These are phyloP conservation scores for Onychorhynchus coronatus DNA, from an alignment of 2,113 vertebrate genomes.

Conservation along the genomic window DNA sequence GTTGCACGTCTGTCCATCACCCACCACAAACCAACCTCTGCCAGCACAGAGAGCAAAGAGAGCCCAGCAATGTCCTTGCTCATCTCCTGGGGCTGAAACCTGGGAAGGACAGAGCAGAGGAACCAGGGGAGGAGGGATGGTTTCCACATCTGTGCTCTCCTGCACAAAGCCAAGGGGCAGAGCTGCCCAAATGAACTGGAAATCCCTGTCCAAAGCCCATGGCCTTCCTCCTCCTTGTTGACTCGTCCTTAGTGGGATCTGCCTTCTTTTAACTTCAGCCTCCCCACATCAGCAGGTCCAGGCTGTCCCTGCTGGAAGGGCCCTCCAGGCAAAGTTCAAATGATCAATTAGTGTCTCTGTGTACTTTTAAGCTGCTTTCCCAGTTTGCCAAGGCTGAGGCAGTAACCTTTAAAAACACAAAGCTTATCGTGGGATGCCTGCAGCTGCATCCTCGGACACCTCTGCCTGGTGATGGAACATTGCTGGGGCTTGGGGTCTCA, in stretches of 20 bases:
- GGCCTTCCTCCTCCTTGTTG: not conserved
- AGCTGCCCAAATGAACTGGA: fast-evolving
- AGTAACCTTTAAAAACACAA: not conserved
- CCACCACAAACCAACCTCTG: fast-evolving
- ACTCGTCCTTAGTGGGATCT: not conserved
- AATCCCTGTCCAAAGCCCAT: not conserved
- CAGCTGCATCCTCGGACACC: not conserved
- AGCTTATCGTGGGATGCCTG: not conserved
- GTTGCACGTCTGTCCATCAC: fast-evolving
- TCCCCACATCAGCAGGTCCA: not conserved
- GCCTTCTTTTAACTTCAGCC: not conserved
- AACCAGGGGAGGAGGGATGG: not conserved
- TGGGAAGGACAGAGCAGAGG: not conserved
- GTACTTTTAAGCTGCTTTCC: not conserved
- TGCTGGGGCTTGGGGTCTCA: not conserved
- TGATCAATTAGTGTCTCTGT: not conserved
- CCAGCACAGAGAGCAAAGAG: fast-evolving
- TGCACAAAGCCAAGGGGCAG: not conserved
- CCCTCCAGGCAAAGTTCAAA: not conserved
- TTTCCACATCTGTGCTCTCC: not conserved
- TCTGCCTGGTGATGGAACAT: fast-evolving
- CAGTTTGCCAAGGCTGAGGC: not conserved
- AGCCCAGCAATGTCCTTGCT: fast-evolving
- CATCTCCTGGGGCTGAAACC: not conserved
- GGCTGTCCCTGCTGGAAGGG: not conserved